Base-by-base conservation (phyloP, 2,113 vertebrate genomes). In the Corydoras maculifer region DNA sequence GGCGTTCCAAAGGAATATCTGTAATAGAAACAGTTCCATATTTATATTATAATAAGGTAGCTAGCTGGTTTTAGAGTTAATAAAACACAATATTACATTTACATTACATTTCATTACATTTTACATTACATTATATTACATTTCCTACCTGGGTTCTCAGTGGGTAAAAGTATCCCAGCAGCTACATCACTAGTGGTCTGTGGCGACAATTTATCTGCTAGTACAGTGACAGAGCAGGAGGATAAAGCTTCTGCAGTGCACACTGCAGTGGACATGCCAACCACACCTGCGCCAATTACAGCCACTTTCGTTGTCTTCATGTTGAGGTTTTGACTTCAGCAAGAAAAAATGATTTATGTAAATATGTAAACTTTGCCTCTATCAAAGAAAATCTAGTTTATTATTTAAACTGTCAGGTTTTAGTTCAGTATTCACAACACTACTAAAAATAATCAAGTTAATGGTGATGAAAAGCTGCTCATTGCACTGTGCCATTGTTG, bases 111-210 rank as follows among this genome's bases (percentile, higher is more conserved):
- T 25, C 18, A 25, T 25, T 25, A 25, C 18, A 25, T 25, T 25
- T 25, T 25, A 25, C 1, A 25, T 25, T 25, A 25, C 18, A 25
- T 25, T 25, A 25, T 25, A 25, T 43, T 43, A 57, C 13, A 43
- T 1, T 63, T 75, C 87, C 1, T 70, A 95, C 97, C 95, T 89
- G 90, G 88, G 69, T 84, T 92, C 6, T 74, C 14, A 0, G 83
- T 81, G 6, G 91, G 87, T 51, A 93, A 87, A 35, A 98, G 83
- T 29, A 98, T 91, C 12, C 95, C 97, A 0, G 97, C 95, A 4
- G 96, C 97, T 8, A 89, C 87, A 1, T 99, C 92, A 0, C 96
- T 93, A 0, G 92, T 96, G 15, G 96, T 98, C 64, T 93, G 67
- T 0, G 94, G 96, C 48, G 89, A 91, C 82, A 94, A 96, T 72